These are phyloP conservation scores for Xestia sexstrigata DNA, from an alignment of 2,888 invertebrate genomes.

Conservation along the genomic window DNA sequence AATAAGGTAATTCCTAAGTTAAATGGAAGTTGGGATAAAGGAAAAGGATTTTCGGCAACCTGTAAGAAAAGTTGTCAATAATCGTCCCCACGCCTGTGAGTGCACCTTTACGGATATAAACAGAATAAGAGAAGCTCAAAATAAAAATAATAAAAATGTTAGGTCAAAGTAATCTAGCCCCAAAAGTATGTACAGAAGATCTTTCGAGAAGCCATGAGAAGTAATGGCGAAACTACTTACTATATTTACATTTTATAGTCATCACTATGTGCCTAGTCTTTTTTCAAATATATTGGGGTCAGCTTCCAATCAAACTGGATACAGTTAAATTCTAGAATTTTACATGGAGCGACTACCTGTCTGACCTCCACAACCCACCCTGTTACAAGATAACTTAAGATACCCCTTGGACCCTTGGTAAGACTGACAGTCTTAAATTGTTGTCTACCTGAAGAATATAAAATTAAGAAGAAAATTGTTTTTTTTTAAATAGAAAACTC, in stretches of 20 bases:
- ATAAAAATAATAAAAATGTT: constrained; percentile 63
- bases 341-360: neutral
- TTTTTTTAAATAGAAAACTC: neutral
- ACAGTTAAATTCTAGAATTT: neutral
- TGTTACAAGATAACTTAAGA: neutral
- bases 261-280: neutral
- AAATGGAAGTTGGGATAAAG: constrained; percentile 61
- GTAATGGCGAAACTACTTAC: neutral
- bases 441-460: too few relatives aligned
- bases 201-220: constrained; percentile 10
- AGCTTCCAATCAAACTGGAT: neutral
- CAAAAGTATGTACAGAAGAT: constrained; percentile 39
- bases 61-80: constrained; percentile 80
- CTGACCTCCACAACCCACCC: neutral
- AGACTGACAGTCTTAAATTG: neutral
- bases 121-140: constrained; percentile 73
- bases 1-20: constrained; percentile 47
- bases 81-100: constrained; percentile 67
- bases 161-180: constrained; percentile 29
- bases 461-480: too few relatives aligned
- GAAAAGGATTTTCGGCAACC: constrained; percentile 80
- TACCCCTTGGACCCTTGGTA: neutral
- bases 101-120: constrained; percentile 62
- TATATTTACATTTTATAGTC: constrained; percentile 26
- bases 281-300: neutral